These are phyloP conservation scores for Sebastes fasciatus DNA, from an alignment of 2,113 vertebrate species.

Conservation along the genomic window DNA sequence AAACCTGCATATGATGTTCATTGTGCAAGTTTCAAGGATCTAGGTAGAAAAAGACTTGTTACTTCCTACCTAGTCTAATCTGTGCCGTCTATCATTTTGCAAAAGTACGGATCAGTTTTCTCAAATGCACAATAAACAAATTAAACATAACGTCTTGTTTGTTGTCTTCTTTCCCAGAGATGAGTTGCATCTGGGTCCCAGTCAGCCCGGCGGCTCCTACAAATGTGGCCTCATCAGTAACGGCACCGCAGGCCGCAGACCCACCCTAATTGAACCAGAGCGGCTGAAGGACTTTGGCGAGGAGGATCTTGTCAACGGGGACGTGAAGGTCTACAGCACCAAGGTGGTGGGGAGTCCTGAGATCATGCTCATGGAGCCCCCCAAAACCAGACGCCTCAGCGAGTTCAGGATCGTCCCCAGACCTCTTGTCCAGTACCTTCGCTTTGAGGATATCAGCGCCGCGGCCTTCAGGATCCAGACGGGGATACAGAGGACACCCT, in stretches of 20 bases:
- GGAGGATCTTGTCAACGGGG: conserved; percentile 88
- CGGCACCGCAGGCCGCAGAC: conserved; percentile 71
- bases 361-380: conserved; percentile 78
- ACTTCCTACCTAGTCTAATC: neutral
- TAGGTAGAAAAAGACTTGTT: no score
- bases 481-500: conserved; percentile 90
- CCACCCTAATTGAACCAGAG: conserved; percentile 88
- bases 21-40: neutral
- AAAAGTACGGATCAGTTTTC: neutral
- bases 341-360: conserved; percentile 80
- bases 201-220: conserved; percentile 54
- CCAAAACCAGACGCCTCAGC: conserved; percentile 73
- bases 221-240: conserved; percentile 76
- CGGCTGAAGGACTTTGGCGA: conserved; percentile 92
- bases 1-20: neutral
- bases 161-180: conserved; percentile 71
- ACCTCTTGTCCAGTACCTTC: conserved; percentile 79
- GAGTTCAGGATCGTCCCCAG: conserved; percentile 71
- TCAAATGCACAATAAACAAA: neutral
- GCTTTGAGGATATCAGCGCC: conserved; percentile 91
- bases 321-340: conserved; percentile 84
- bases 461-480: conserved; percentile 91
- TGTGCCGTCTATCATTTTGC: neutral
- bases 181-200: conserved; percentile 78
- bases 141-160: neutral